These are phyloP conservation scores for Agonopterix arenella DNA, from an alignment of 2,888 invertebrate species.

Conservation along the genomic window DNA sequence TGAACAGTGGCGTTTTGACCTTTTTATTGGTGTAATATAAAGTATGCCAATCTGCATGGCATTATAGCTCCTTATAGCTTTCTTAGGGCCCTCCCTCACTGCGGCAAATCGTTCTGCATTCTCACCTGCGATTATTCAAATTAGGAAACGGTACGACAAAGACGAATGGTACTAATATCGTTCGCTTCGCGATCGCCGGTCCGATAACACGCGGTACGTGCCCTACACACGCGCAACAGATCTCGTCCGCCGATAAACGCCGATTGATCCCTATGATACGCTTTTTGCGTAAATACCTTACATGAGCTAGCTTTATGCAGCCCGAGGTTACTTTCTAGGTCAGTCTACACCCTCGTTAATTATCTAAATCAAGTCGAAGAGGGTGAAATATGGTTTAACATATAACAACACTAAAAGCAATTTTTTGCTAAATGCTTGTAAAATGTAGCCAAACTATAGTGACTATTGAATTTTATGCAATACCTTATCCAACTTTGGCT, in stretches of 20 bases:
- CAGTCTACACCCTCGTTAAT: slow-evolving; percentile 2
- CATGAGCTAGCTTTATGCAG: slow-evolving; percentile 50
- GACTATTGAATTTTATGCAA: too few relatives aligned
- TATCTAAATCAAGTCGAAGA: background rate
- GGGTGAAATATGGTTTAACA: too few relatives aligned
- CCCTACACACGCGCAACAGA: slow-evolving; percentile 69
- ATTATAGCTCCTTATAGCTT: slow-evolving; percentile 16
- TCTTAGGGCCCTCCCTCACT: slow-evolving; percentile 31
- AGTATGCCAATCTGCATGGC: slow-evolving; percentile 7
- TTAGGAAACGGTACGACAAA: slow-evolving; percentile 73
- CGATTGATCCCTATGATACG: slow-evolving; percentile 70
- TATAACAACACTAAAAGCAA: too few relatives aligned
- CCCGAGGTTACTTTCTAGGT: slow-evolving; percentile 8
- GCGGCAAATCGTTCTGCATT: slow-evolving; percentile 66
- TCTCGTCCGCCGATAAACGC: slow-evolving; percentile 61
- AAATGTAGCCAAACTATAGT: too few relatives aligned
- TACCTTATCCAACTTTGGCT: too few relatives aligned
- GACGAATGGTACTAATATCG: slow-evolving; percentile 76
- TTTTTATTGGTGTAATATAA: background rate
- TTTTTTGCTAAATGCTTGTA: too few relatives aligned
- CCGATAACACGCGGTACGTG: slow-evolving; percentile 61
- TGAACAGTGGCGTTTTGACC: background rate
- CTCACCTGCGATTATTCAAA: slow-evolving; percentile 76
- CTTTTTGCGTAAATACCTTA: slow-evolving; percentile 71
- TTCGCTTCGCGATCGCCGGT: slow-evolving; percentile 55